Conservation (phyloP, 2,797 vertebrate species). For the Manis crassicaudata region DNA sequence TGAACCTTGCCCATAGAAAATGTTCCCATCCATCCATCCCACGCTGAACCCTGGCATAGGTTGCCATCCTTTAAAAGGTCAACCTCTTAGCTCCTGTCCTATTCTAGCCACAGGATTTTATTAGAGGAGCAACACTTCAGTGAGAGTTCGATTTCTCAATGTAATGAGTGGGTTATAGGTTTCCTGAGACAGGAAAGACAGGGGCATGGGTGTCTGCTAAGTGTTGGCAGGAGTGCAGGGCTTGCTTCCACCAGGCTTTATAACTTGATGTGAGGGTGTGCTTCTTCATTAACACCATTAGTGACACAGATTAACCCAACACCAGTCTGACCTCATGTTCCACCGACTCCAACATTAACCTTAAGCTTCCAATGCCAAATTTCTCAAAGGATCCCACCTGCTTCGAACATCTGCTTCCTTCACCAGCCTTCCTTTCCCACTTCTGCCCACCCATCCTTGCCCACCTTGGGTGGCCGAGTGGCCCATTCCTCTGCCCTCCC, state of each 20-base stretch:
- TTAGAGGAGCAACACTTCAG: background rate
- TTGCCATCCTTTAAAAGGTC: too few relatives aligned
- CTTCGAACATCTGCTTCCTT: background rate
- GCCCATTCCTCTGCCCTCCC: accelerated
- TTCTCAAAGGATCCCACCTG: accelerated
- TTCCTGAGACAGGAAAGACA: background rate
- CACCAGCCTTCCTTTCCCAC: background rate
- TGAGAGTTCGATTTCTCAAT: background rate
- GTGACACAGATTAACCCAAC: background rate
- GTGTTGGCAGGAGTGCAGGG: accelerated
- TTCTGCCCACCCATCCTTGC: accelerated
- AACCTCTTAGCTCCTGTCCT: background rate
- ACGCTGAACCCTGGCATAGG: accelerated
- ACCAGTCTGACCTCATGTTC: background rate
- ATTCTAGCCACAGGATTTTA: background rate
- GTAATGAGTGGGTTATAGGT: accelerated
- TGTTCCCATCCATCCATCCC: too few relatives aligned
- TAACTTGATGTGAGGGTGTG: accelerated
- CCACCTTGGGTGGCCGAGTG: accelerated
- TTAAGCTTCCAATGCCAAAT: background rate
- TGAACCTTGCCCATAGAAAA: background rate
- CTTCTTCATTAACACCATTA: background rate
- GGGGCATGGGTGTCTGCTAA: accelerated
- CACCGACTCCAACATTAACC: background rate
- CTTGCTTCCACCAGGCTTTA: accelerated